phyloP scores from a whole-genome alignment of 2,797 vertebrate species.

The Artibeus jamaicensis region DNA sequence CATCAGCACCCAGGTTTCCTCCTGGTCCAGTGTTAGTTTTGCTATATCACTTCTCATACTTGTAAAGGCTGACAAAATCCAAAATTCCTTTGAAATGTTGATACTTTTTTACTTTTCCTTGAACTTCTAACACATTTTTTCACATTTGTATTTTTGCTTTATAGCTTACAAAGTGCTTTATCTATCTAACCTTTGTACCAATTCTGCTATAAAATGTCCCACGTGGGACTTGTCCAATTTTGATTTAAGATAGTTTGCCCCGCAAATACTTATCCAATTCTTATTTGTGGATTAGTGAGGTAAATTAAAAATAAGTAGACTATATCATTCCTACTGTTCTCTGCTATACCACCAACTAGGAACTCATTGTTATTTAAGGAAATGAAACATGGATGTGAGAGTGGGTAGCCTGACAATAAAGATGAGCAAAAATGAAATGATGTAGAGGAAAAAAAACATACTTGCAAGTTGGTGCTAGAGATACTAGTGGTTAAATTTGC shows the following conservation, averaged over 20 bases:
- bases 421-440: not conserved
- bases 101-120: not conserved
- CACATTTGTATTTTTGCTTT: not conserved
- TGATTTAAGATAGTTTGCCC: not conserved
- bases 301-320: not conserved
- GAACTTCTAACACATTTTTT: not conserved
- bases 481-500: not conserved
- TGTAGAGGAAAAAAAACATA: not conserved
- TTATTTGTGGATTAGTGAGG: not conserved
- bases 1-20: not conserved
- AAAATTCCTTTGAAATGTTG: conserved; percentile 12
- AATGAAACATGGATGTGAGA: not conserved
- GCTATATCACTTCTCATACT: not conserved
- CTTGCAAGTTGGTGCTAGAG: not conserved
- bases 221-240: not conserved
- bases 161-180: not conserved
- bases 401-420: not conserved
- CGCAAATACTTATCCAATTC: not conserved
- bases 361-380: not conserved
- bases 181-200: not conserved
- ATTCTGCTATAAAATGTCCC: not conserved
- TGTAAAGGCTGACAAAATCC: not conserved
- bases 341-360: not conserved
- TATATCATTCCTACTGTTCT: not conserved
- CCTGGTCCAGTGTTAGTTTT: not conserved